phyloP scores from a whole-genome alignment of 2,113 vertebrate species.

The Ramphastos sulfuratus region DNA sequence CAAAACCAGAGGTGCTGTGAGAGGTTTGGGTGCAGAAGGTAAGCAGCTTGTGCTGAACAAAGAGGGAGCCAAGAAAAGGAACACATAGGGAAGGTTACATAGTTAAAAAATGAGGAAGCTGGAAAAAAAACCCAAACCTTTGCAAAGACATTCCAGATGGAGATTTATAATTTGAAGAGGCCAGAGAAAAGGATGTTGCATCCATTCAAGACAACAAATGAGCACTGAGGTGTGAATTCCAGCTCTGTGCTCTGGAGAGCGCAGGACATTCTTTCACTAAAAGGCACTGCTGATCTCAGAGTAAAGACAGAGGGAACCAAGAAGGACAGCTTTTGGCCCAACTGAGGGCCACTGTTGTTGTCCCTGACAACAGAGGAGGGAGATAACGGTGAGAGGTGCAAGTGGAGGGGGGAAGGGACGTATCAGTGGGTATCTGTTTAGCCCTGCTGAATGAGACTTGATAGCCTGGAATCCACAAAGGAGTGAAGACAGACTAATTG shows the following conservation, averaged over 20 bases:
- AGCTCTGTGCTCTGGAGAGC: background rate
- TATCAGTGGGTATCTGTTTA: background rate
- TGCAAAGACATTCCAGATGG: background rate
- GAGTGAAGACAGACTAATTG: background rate
- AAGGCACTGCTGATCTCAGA: background rate
- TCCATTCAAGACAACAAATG: background rate
- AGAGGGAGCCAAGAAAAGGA: background rate
- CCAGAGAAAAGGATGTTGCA: background rate
- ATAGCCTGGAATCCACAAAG: background rate
- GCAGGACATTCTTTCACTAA: background rate
- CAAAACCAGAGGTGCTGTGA: background rate
- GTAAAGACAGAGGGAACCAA: background rate
- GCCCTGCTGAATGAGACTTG: background rate
- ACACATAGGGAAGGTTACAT: rapidly evolving
- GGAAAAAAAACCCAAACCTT: background rate
- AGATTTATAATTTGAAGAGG: background rate
- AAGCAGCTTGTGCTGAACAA: background rate
- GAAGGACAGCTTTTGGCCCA: background rate
- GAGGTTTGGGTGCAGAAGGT: background rate
- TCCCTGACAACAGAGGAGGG: background rate
- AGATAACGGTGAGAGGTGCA: background rate
- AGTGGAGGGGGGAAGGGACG: background rate
- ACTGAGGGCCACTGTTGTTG: background rate
- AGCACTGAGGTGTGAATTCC: background rate
- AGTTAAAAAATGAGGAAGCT: background rate